Base-by-base conservation (phyloP, 2,113 vertebrate species). In the Coptodon bakossiorum region DNA sequence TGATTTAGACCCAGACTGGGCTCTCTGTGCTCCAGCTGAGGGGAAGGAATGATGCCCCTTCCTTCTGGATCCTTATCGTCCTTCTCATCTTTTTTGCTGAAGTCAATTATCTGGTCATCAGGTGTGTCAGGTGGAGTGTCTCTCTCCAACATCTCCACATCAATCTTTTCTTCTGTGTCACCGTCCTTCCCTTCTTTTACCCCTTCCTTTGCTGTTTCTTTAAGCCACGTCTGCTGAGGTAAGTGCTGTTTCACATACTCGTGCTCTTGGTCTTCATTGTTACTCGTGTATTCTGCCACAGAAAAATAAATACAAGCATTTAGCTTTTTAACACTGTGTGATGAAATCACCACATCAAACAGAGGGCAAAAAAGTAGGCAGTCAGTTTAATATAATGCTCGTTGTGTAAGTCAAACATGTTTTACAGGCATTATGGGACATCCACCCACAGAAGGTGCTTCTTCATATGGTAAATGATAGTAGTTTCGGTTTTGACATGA, bases 81-180 rank as follows among this genome's bases (percentile, higher is more conserved):
- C 38, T 90, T 88, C 90, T 90, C 90, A 17, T 91, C 81, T 88
- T 93, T 96, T 66, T 79, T 94, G 85, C 94, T 96, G 90, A 95
- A 95, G 80, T 97, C 96, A 94, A 95, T 83, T 17, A 95, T 91
- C 63, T 96, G 95, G 52, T 94, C 93, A 1, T 96, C 95, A 1
- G 97, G 95, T 1, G 96, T 96, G 89, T 94, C 95, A 1, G 96
- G 96, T 0, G 96, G 96, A 0, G 94, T 94, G 89, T 96, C 95
- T 86, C 95, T 91, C 45, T 95, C 96, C 36, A 96, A 59, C 53
- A 94, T 89, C 85, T 97, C 95, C 10, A 96, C 95, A 2, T 96
- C 94, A 0, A 96, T 92, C 19, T 93, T 96, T 59, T 91, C 92
- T 29, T 97, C 96, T 12, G 14, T 31, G 2, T 95, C 94, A 1